These are phyloP conservation scores for Anas capensis DNA, from an alignment of 2,797 vertebrate genomes.

Conservation along the genomic window DNA sequence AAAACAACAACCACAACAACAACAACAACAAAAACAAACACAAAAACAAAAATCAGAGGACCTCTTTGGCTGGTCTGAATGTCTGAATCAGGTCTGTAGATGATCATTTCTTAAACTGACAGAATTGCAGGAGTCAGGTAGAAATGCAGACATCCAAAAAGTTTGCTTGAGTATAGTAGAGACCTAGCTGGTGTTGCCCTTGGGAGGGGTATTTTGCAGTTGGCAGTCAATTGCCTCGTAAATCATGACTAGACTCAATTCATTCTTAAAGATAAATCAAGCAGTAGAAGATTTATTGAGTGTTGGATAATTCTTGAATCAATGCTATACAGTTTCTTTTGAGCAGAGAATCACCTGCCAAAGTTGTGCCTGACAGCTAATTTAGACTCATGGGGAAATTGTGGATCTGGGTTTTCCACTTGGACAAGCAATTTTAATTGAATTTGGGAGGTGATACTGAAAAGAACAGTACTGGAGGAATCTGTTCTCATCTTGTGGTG, in stretches of 20 bases:
- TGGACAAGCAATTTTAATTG: background rate
- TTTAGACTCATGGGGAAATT: background rate
- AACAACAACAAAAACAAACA: too few species aligned
- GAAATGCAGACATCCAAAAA: background rate
- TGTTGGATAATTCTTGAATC: slow-evolving; percentile 17
- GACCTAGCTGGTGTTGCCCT: background rate
- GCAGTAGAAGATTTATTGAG: background rate
- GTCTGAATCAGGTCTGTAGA: background rate
- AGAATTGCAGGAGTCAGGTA: background rate
- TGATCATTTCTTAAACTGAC: background rate
- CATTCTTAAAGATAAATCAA: slow-evolving; percentile 30
- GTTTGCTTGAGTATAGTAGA: background rate
- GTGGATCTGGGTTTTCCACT: background rate
- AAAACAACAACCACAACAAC: background rate
- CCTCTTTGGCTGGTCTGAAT: background rate
- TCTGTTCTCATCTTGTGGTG: background rate
- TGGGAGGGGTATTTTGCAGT: background rate
- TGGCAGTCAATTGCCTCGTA: background rate
- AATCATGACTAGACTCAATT: background rate
- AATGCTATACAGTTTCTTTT: background rate
- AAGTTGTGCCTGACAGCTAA: background rate
- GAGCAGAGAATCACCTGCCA: background rate
- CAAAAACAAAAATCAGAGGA: background rate
- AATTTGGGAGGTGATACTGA: background rate
- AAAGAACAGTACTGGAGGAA: background rate